These are phyloP conservation scores for Aurelia sp. DNA, from an alignment of 30 jellyfish, hydroid and myxozoan genomes.

Conservation along the genomic window DNA sequence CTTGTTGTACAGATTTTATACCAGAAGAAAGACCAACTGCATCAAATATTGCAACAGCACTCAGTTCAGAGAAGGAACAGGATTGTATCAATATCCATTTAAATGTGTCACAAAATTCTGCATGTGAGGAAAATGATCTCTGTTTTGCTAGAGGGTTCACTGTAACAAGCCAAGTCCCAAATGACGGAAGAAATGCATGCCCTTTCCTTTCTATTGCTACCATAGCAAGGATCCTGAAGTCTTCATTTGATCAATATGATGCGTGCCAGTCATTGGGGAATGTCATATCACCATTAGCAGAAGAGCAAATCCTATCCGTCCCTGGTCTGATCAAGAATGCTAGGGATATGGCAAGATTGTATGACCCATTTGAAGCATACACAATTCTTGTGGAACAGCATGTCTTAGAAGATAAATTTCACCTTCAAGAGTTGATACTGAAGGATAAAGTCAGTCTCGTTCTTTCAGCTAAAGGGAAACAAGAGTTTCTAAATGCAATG, in stretches of 20 bases:
- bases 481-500: slow-evolving; percentile 11
- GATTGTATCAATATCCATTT: slow-evolving; percentile 24
- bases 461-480: slow-evolving; percentile 25
- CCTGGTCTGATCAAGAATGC: slow-evolving; percentile 23
- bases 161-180: slow-evolving; percentile 37
- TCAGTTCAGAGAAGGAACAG: slow-evolving; percentile 37
- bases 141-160: slow-evolving; percentile 29
- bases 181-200: slow-evolving; percentile 27
- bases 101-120: slow-evolving; percentile 29
- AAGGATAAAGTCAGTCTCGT: slow-evolving; percentile 19
- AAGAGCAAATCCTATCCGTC: slow-evolving; percentile 15
- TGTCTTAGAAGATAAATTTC: slow-evolving; percentile 26
- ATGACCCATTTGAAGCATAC: slow-evolving; percentile 27
- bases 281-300: slow-evolving; percentile 10
- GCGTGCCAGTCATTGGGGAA: not conserved
- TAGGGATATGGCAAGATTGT: slow-evolving; percentile 11
- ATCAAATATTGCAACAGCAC: slow-evolving; percentile 24
- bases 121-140: slow-evolving; percentile 32
- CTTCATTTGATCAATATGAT: slow-evolving; percentile 25
- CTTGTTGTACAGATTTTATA: slow-evolving; percentile 17
- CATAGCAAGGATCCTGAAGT: slow-evolving; percentile 36
- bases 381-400: slow-evolving; percentile 12
- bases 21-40: slow-evolving; percentile 32
- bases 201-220: slow-evolving; percentile 19
- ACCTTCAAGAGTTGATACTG: slow-evolving; percentile 32